Conservation (phyloP, 2,113 vertebrate genomes). For the Psittacus erithacus region DNA sequence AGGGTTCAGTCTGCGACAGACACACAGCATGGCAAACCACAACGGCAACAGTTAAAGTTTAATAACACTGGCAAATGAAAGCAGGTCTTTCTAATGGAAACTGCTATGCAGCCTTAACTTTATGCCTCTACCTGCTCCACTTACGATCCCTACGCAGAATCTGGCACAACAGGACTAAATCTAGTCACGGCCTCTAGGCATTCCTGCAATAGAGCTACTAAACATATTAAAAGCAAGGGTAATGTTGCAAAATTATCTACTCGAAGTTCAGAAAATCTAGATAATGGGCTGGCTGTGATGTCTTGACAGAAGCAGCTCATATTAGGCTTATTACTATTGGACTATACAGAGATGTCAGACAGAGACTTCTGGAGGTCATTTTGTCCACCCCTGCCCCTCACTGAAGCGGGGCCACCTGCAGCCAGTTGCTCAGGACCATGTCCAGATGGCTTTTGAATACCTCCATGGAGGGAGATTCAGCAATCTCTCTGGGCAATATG, state of each 20-base stretch:
- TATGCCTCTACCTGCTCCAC: conserved; percentile 54
- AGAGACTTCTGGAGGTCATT: neutral
- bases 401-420: neutral
- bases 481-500: neutral
- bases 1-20: neutral
- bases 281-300: neutral
- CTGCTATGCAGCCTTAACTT: conserved; percentile 44
- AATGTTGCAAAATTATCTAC: neutral
- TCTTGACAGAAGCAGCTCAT: neutral
- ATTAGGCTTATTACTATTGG: neutral
- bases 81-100: conserved; percentile 33
- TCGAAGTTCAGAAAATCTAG: neutral
- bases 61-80: conserved; percentile 34
- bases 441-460: neutral
- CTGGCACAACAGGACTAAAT: conserved; percentile 34
- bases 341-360: neutral
- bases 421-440: neutral
- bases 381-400: neutral
- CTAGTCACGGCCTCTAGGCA: conserved; percentile 8
- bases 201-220: neutral
- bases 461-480: neutral
- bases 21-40: neutral
- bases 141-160: neutral
- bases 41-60: conserved; percentile 3
- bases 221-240: neutral